Percentiles rank a stretch among this genome's conserved stretches.
Conservation (phyloP, 1,140 invertebrate genomes). For the Eurosta solidaginis region DNA sequence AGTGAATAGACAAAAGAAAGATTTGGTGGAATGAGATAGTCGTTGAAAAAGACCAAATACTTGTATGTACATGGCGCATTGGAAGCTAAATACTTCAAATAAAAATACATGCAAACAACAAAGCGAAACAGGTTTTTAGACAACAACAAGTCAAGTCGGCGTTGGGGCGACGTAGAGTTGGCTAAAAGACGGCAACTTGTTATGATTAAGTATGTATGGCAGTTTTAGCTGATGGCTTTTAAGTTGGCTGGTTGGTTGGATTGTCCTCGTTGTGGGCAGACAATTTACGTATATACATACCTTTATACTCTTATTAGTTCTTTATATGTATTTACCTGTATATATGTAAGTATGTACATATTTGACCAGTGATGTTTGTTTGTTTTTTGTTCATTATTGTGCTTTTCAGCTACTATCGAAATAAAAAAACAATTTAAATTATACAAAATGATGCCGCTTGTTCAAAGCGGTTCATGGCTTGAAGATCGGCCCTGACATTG, state of each 20-base stretch:
- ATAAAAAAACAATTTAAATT: neutral
- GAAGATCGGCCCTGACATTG: too few species aligned
- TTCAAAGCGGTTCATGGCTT: neutral
- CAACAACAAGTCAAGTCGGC: neutral
- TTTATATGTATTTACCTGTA: neutral
- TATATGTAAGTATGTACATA: neutral
- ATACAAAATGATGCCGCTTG: neutral
- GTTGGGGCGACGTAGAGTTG: neutral
- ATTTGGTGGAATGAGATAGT: conserved; percentile 2
- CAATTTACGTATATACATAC: conserved; percentile 19
- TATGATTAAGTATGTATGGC: too few species aligned
- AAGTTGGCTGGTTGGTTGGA: neutral
- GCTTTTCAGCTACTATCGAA: neutral
- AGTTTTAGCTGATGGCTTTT: neutral
- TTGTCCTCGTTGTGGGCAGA: neutral
- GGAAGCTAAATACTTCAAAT: neutral
- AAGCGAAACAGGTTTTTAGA: conserved; percentile 17
- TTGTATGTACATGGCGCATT: neutral
- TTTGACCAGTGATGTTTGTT: neutral
- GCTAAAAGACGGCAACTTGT: neutral
- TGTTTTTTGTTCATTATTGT: neutral
- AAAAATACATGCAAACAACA: neutral
- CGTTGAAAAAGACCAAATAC: neutral
- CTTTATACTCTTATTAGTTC: too few species aligned
- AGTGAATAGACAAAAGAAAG: neutral